A percentile compares a stretch with the other conserved stretches of the same genome.
phyloP scores from a whole-genome alignment of 1,140 invertebrate genomes.

The Conus betulinus region DNA sequence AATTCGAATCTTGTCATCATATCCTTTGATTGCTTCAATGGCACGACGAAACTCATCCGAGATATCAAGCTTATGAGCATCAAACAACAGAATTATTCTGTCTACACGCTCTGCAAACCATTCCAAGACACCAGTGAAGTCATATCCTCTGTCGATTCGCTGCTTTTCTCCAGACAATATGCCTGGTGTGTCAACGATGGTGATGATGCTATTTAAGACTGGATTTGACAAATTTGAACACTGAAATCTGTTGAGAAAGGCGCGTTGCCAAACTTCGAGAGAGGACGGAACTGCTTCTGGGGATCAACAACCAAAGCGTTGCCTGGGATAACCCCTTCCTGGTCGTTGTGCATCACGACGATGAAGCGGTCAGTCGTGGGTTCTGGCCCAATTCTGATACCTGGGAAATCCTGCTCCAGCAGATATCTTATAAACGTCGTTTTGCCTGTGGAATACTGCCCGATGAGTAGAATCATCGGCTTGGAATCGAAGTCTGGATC shows the following conservation, averaged over 20 bases:
- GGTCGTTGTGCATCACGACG: slow-evolving; percentile 92
- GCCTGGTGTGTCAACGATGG: slow-evolving; percentile 97
- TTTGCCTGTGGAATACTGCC: slow-evolving; percentile 99
- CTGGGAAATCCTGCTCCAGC: slow-evolving; percentile 75
- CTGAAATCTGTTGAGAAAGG: slow-evolving; percentile 92
- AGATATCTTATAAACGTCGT: slow-evolving; percentile 94
- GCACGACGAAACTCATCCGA: slow-evolving; percentile 96
- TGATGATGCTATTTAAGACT: slow-evolving; percentile 93
- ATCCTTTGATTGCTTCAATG: slow-evolving; percentile 90
- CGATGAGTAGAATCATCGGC: slow-evolving; percentile 98
- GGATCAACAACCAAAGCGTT: slow-evolving; percentile 98
- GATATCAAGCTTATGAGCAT: slow-evolving; percentile 99
- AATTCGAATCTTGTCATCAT: slow-evolving; percentile 99
- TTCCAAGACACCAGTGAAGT: slow-evolving; percentile 97
- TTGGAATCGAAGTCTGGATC: slow-evolving; percentile 99
- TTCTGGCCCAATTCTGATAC: slow-evolving; percentile 77
- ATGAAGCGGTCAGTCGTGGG: slow-evolving; percentile 98
- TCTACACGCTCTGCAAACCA: slow-evolving; percentile 99
- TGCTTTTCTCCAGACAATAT: slow-evolving; percentile 92
- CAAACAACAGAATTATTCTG: slow-evolving; percentile 98
- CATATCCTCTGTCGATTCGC: slow-evolving; percentile 96
- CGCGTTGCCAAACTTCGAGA: slow-evolving; percentile 99
- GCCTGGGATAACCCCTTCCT: slow-evolving; percentile 92
- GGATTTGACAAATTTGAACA: slow-evolving; percentile 81
- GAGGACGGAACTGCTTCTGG: slow-evolving; percentile 94